Conservation (phyloP, 2,888 invertebrate genomes). For the Coenonympha arcania region DNA sequence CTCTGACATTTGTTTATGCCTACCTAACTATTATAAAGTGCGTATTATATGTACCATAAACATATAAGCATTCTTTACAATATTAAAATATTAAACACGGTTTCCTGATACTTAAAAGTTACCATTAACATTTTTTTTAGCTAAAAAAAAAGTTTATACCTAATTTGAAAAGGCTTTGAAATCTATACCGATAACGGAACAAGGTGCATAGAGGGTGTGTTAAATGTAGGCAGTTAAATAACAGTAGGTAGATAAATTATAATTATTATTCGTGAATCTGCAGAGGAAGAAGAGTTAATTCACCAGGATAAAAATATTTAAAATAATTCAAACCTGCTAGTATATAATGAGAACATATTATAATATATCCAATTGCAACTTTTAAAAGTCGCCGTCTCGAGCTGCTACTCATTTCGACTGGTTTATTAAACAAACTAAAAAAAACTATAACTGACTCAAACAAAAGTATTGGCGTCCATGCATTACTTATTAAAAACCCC, state of each 20-base stretch:
- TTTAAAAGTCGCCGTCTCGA: constrained; percentile 39
- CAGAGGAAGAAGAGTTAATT: constrained; percentile 28
- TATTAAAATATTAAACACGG: no score
- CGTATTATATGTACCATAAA: no score
- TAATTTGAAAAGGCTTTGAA: constrained; percentile 38
- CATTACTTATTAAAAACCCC: constrained; percentile 16
- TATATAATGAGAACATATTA: constrained; percentile 33
- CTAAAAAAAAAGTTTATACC: no score
- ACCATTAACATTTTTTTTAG: no score
- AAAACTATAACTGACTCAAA: constrained; percentile 25
- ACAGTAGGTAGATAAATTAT: no score
- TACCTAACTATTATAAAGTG: no score
- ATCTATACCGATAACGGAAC: constrained; percentile 32
- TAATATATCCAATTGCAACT: constrained; percentile 38
- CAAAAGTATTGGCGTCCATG: constrained; percentile 12
- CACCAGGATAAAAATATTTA: constrained; percentile 33
- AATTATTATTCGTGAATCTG: constrained; percentile 26
- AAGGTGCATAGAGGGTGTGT: constrained; percentile 32
- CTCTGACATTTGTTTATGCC: no score
- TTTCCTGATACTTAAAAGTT: no score
- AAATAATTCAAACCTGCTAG: constrained; percentile 50
- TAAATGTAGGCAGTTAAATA: constrained; percentile 22
- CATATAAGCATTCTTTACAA: no score
- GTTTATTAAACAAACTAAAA: constrained; percentile 37
- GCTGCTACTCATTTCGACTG: constrained; percentile 45